A percentile compares a stretch with the other conserved stretches of the same genome.
These are phyloP conservation scores for Melanargia galathea DNA, from an alignment of 2,888 invertebrate genomes.

Conservation along the genomic window DNA sequence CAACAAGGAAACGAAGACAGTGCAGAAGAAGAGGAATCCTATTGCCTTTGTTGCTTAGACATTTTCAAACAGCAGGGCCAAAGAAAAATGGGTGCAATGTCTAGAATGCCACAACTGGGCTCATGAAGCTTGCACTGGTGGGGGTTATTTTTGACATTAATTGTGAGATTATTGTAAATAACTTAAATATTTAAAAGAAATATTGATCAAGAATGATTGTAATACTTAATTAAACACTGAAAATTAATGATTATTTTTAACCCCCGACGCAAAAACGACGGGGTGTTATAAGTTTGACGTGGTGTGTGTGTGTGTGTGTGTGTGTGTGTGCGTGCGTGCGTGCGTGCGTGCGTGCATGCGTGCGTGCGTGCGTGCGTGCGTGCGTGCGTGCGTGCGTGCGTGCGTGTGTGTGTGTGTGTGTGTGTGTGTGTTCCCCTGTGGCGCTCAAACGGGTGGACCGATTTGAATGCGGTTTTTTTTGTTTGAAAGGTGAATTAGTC, in stretches of 20 bases:
- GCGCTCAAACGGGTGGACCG: too few relatives aligned
- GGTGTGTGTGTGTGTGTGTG: too few relatives aligned
- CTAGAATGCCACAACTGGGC: constrained; percentile 31
- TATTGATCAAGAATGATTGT: neutral
- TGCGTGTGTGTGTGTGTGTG: too few relatives aligned
- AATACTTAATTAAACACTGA: neutral
- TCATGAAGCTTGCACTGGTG: constrained; percentile 5
- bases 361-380: too few relatives aligned
- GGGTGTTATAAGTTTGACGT: too few relatives aligned
- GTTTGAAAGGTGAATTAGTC: too few relatives aligned
- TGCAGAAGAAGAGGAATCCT: constrained; percentile 27
- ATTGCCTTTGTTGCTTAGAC: constrained; percentile 37
- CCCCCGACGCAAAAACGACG: too few relatives aligned
- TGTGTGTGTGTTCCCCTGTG: too few relatives aligned
- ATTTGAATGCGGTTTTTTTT: too few relatives aligned
- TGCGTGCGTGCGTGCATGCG: too few relatives aligned
- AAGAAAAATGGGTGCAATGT: constrained; percentile 34
- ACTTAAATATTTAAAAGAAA: neutral
- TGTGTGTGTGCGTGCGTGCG: too few relatives aligned
- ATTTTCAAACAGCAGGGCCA: constrained; percentile 33
- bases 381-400: too few relatives aligned
- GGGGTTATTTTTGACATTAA: constrained; percentile 1
- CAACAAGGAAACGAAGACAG: constrained; percentile 27
- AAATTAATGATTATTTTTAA: neutral
- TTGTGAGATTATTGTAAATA: neutral